Evolutionary conservation across 2,888 invertebrate species (phyloP).

Genomic region (Drymonia ruficornis): DNA sequence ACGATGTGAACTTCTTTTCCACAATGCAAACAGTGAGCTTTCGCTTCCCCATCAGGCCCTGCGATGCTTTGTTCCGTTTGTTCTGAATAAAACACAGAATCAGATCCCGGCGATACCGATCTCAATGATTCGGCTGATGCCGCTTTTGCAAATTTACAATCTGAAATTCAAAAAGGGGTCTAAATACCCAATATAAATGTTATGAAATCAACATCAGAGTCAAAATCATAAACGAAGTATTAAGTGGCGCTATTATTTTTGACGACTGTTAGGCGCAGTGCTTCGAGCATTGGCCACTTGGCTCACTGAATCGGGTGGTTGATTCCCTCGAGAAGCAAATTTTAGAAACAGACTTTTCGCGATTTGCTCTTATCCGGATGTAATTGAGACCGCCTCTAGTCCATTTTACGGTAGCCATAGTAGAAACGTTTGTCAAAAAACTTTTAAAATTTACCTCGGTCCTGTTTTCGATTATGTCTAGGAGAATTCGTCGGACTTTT

Average conservation of each 20-base stretch:
- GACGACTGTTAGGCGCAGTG: no score
- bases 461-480: slow-evolving; percentile 75
- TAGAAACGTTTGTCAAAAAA: no score
- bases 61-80: slow-evolving; percentile 85
- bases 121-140: slow-evolving; percentile 94
- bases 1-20: slow-evolving; percentile 91
- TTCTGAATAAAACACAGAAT: slow-evolving; percentile 95
- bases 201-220: neutral
- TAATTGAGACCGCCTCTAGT: no score
- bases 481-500: slow-evolving; percentile 82
- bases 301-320: no score
- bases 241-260: no score
- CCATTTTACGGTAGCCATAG: no score
- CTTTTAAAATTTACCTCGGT: slow-evolving; percentile 57
- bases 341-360: no score
- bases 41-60: slow-evolving; percentile 82
- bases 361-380: no score
- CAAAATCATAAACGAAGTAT: neutral
- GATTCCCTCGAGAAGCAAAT: no score
- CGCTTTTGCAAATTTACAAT: slow-evolving; percentile 87
- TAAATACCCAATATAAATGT: neutral
- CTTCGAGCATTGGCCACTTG: no score
- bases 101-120: slow-evolving; percentile 95
- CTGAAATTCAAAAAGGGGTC: slow-evolving; percentile 46
- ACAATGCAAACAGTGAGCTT: slow-evolving; percentile 92